Percentiles rank a stretch among this genome's conserved stretches.
These are phyloP conservation scores for Cheirogaleus major DNA, from an alignment of 2,797 vertebrate genomes.

Conservation along the genomic window DNA sequence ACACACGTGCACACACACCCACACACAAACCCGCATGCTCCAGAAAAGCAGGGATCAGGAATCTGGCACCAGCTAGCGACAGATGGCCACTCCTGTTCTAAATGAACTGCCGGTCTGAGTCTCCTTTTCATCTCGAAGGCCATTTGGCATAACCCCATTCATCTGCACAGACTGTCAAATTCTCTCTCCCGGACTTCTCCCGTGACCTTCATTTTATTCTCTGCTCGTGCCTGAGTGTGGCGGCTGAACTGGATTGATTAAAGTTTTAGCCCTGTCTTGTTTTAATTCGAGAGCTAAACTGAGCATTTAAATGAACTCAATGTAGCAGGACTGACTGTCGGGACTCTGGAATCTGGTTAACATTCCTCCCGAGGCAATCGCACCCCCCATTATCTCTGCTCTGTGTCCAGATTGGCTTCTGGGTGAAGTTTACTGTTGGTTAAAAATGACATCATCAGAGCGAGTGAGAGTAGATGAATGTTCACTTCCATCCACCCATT, in stretches of 20 bases:
- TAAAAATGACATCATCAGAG: constrained; percentile 64
- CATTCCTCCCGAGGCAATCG: background rate
- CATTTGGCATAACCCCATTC: constrained; percentile 47
- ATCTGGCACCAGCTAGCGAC: background rate
- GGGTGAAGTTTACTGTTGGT: background rate
- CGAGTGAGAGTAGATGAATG: constrained; percentile 43
- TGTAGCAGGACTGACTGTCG: background rate
- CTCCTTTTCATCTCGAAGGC: constrained; percentile 50
- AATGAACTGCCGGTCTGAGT: background rate
- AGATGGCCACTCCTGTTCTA: background rate
- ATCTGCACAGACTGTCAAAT: constrained; percentile 50
- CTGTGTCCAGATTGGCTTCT: background rate
- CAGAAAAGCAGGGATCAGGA: background rate
- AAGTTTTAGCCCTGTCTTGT: constrained; percentile 43
- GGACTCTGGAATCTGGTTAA: background rate
- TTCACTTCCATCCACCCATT: constrained; percentile 60
- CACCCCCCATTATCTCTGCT: background rate
- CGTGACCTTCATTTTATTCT: constrained; percentile 68
- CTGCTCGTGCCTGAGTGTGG: background rate
- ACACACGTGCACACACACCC: background rate
- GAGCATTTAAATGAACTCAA: constrained; percentile 43
- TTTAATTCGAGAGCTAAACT: constrained; percentile 35
- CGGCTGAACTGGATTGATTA: constrained; percentile 40
- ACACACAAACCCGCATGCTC: background rate
- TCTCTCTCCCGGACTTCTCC: constrained; percentile 52